Percentiles rank a stretch among this genome's conserved stretches.
phyloP scores from a whole-genome alignment of 1,140 invertebrate species.

The Heliconius himera region DNA sequence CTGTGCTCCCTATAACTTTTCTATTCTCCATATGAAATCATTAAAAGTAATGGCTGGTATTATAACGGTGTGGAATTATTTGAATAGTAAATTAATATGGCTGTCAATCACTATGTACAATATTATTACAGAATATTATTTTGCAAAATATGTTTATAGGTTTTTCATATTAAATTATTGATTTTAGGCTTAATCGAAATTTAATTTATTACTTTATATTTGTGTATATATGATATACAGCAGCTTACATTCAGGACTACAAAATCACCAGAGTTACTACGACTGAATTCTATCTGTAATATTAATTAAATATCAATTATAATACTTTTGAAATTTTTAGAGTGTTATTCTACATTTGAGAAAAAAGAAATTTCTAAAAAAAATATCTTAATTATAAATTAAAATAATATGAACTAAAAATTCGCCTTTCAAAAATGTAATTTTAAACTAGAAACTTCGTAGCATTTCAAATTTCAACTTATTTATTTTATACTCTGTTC shows the following conservation, averaged over 20 bases:
- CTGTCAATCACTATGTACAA: background rate
- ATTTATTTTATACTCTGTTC: constrained; percentile 26
- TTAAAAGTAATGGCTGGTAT: background rate
- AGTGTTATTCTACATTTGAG: no score
- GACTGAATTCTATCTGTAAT: no score
- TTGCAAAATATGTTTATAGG: no score
- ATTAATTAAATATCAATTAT: no score
- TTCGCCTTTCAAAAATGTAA: background rate
- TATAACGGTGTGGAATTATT: background rate
- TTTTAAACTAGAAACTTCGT: background rate
- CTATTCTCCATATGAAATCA: background rate
- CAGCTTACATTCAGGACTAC: no score
- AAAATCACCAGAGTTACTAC: no score
- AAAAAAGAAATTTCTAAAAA: no score
- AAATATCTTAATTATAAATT: background rate
- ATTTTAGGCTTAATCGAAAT: no score
- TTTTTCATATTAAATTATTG: no score
- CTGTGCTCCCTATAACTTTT: background rate
- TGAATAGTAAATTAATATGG: background rate
- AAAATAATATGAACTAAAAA: background rate
- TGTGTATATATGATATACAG: no score
- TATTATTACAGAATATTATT: background rate
- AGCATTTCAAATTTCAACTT: background rate
- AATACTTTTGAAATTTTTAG: no score
- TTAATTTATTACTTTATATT: no score